These are phyloP conservation scores for Palythoa grandiflora DNA, from an alignment of 92 coral and sea anemone species.

Conservation along the genomic window DNA sequence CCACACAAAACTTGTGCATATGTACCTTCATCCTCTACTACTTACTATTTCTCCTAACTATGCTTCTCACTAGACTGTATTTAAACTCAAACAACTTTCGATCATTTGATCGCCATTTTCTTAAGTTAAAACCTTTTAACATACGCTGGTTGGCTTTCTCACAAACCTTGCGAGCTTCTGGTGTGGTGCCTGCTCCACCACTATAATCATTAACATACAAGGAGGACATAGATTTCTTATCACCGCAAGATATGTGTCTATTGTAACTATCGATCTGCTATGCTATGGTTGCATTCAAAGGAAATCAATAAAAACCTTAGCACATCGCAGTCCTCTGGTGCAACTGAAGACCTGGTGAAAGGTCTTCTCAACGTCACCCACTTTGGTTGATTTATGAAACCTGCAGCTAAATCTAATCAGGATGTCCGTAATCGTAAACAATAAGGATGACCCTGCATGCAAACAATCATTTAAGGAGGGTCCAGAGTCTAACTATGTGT, in stretches of 20 bases:
- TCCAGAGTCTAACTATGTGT: too few relatives aligned
- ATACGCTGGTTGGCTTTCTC: conserved; percentile 24
- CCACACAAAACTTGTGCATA: conserved; percentile 43
- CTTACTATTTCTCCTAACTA: conserved; percentile 2
- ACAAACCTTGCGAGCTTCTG: conserved; percentile 18
- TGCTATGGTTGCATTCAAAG: conserved; percentile 39
- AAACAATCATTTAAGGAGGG: too few relatives aligned
- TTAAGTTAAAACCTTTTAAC: conserved; percentile 38
- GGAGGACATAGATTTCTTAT: conserved; percentile 42
- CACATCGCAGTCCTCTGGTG: too few relatives aligned
- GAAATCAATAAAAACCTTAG: conserved; percentile 52
- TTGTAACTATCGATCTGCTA: conserved; percentile 35
- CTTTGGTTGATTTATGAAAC: conserved; percentile 5
- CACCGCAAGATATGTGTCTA: too few relatives aligned
- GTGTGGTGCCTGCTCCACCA: conserved; percentile 42
- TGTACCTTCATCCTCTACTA: conserved; percentile 46
- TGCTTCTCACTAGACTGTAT: conserved; percentile 23
- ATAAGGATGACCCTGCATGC: neutral
- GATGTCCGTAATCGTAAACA: conserved; percentile 31
- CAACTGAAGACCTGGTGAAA: too few relatives aligned
- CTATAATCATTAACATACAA: conserved; percentile 60
- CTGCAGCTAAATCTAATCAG: conserved; percentile 38
- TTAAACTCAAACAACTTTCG: neutral
- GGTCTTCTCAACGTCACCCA: conserved; percentile 23
- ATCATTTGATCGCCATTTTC: conserved; percentile 62